phyloP scores from a whole-genome alignment of 2,113 vertebrate species.

The Oostethus manadensis region DNA sequence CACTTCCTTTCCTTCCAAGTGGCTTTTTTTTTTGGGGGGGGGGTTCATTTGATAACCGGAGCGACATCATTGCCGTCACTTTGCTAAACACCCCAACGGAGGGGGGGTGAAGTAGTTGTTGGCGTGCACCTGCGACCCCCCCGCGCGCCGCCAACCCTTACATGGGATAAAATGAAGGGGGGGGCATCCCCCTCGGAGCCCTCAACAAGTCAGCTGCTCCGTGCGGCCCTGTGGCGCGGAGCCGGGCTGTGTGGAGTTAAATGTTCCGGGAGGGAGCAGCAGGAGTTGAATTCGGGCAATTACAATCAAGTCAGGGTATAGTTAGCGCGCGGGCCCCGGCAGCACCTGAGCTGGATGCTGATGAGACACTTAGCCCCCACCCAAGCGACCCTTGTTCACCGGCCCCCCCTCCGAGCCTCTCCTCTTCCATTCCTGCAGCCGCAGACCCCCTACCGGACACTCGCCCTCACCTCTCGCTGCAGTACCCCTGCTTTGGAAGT shows the following conservation, averaged over 20 bases:
- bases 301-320: constrained; percentile 99
- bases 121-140: constrained; percentile 58
- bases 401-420: constrained; percentile 75
- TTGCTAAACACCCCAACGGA: constrained; percentile 35
- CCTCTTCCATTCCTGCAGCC: constrained; percentile 77
- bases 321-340: constrained; percentile 89
- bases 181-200: constrained; percentile 55
- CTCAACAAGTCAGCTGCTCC: constrained; percentile 64
- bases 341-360: constrained; percentile 99
- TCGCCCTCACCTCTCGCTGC: constrained; percentile 60
- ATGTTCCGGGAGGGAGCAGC: constrained; percentile 95
- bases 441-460: constrained; percentile 82
- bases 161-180: constrained; percentile 28
- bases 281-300: constrained; percentile 99
- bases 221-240: constrained; percentile 49
- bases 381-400: constrained; percentile 78
- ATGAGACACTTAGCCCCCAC: constrained; percentile 97
- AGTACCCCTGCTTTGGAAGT: constrained; percentile 52
- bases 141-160: constrained; percentile 28
- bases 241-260: constrained; percentile 71
- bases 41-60: neutral
- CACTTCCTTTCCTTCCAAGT: neutral
- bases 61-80: constrained; percentile 7
- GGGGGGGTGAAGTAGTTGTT: constrained; percentile 3
- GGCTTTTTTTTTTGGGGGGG: neutral